A percentile compares a stretch with the other conserved stretches of the same genome.
Evolutionary conservation across 2,888 invertebrate genomes (phyloP).

Genomic region (Fragum fragum): DNA sequence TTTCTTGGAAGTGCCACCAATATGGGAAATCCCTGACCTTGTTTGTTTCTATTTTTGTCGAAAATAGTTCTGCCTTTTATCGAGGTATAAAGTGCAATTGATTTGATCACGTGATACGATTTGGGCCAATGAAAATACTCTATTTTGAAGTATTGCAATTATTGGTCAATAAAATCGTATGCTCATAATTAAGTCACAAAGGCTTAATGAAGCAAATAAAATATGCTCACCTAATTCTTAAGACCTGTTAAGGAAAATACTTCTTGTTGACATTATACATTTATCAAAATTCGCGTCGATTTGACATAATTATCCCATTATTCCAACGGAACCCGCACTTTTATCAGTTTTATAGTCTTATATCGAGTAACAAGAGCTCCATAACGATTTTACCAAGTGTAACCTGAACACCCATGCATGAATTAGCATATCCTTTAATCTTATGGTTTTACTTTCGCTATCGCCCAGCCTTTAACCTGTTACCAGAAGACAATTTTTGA

Average conservation of each 20-base stretch:
- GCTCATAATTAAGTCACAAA: background rate
- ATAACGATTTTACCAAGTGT: background rate
- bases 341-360: conserved; percentile 2
- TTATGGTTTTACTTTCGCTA: background rate
- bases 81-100: too few species aligned
- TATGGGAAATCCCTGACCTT: too few species aligned
- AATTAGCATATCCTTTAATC: conserved; percentile 6
- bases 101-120: too few species aligned
- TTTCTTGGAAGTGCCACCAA: too few species aligned
- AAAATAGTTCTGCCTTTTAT: too few species aligned
- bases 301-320: background rate
- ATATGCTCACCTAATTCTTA: too few species aligned
- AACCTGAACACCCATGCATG: background rate
- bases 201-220: background rate
- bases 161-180: background rate
- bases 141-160: too few species aligned
- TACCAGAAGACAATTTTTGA: too few species aligned
- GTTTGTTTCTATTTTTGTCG: too few species aligned
- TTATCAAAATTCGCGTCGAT: background rate
- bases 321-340: background rate
- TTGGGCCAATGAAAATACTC: too few species aligned
- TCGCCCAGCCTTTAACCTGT: too few species aligned
- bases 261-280: background rate
- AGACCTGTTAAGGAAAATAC: background rate
- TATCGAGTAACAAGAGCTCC: background rate